Base-by-base conservation (phyloP, 2,113 vertebrate species). In the Lasiurus borealis region DNA sequence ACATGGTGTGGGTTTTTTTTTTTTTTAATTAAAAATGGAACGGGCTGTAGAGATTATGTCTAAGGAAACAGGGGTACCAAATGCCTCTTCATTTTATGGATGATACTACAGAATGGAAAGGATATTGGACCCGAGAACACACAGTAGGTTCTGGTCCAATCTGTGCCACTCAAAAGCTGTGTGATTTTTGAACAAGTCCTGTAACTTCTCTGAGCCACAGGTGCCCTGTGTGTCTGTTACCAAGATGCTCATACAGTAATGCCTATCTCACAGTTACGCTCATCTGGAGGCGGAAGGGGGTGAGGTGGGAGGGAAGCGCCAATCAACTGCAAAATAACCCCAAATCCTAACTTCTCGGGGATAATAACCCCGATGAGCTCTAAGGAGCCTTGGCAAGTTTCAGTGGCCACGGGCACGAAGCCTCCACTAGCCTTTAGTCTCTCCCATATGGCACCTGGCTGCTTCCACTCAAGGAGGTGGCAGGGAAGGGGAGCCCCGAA, bases 121-220 rank as follows among this genome's bases (percentile, higher is more conserved):
- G 52, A n/a, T 78, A 64, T 0, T 75, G 78, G 40, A 27, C 44
- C 62, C 83, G 78, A 83, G 77, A 95, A 85, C 40, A 89, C 93
- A 57, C 78, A 40, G 23, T 19, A 66, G 36, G 3, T 50, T 87
- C 84, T 87, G 72, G 7, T 66, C 62, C 66, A 59, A 36, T 77
- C 27, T 66, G 69, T 77, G 83, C 21, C 40, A 14, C 57, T 86
- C 29, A 36, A 31, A 52, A 68, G 29, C 85, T 92, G 52, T 52
- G 34, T 71, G 21, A 81, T 85, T 44, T 44, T 83, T 44, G 29
- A 84, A 71, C 16, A 44, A 75, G 66, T 36, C 54, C 31, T 9
- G 18, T 2, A 90, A 64, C 69, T 40, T 96, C 71, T 94, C 89
- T 77, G 88, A 96, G 95, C 84, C 34, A 83, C 94, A 91, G 93